Evolutionary conservation across 2,113 vertebrate species (phyloP).

Genomic region (Miniopterus natalensis): DNA sequence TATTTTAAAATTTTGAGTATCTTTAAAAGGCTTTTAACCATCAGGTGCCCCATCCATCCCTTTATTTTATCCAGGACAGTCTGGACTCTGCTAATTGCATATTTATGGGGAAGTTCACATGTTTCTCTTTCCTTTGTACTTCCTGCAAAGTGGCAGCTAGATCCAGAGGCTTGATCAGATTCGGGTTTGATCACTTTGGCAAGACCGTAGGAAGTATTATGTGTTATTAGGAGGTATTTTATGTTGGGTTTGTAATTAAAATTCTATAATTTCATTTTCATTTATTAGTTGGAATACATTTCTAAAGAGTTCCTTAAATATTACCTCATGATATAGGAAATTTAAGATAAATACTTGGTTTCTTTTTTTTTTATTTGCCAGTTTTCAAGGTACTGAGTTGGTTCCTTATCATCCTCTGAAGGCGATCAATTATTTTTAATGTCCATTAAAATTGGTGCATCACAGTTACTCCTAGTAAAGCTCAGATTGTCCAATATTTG

Average conservation of each 20-base stretch:
- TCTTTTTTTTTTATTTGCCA: not conserved
- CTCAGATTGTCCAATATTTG: conserved; percentile 1
- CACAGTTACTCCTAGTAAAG: not conserved
- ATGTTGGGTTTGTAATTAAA: not conserved
- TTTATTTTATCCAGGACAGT: not conserved
- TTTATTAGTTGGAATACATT: conserved; percentile 39
- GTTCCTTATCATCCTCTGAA: not conserved
- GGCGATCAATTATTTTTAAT: not conserved
- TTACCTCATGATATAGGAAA: not conserved
- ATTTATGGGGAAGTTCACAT: too few species aligned
- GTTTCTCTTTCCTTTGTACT: not conserved
- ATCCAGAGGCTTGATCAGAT: not conserved
- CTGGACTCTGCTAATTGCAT: not conserved
- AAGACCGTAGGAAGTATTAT: not conserved
- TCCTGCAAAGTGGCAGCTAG: not conserved
- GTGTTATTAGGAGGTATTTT: not conserved
- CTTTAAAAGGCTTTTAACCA: not conserved
- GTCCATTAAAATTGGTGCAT: not conserved
- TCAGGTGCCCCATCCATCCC: not conserved
- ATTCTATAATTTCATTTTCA: conserved; percentile 22
- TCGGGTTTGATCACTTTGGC: not conserved
- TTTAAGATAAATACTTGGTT: not conserved
- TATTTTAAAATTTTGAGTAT: conserved; percentile 6
- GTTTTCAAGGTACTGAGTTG: not conserved
- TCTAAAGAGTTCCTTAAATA: conserved; percentile 10